Percentiles rank a stretch among this genome's conserved stretches.
Evolutionary conservation across 2,888 invertebrate species (phyloP).

Genomic region (Parnassius glacialis): DNA sequence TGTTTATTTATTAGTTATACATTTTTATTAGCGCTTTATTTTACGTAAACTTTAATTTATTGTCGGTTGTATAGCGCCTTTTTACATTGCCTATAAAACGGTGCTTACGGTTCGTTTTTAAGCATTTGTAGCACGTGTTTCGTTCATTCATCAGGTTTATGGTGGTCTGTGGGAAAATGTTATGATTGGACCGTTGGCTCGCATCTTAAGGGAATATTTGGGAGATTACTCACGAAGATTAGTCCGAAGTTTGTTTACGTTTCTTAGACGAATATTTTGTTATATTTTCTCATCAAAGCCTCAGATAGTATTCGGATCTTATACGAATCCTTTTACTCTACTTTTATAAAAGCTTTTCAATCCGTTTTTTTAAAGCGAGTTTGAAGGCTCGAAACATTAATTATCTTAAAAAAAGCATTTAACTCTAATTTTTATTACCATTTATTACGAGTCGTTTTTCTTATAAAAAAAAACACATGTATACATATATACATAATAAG

Average conservation of each 20-base stretch:
- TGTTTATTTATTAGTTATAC: constrained; percentile 82
- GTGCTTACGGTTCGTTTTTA: constrained; percentile 75
- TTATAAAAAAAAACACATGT: too few relatives aligned
- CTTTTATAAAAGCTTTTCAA: too few relatives aligned
- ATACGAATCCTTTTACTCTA: too few relatives aligned
- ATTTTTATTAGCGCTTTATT: constrained; percentile 80
- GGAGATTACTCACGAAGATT: constrained; percentile 36
- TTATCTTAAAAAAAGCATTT: too few relatives aligned
- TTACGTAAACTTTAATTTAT: constrained; percentile 80
- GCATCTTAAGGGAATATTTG: constrained; percentile 40
- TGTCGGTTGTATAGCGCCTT: constrained; percentile 74
- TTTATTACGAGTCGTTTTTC: too few relatives aligned
- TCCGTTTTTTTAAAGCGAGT: too few relatives aligned
- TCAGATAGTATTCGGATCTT: neutral
- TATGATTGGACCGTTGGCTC: constrained; percentile 59
- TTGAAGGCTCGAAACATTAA: too few relatives aligned
- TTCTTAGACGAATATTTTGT: constrained; percentile 29
- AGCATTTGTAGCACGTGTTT: constrained; percentile 80
- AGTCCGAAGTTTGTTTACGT: constrained; percentile 39
- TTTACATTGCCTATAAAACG: constrained; percentile 81
- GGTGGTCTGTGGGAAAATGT: constrained; percentile 76
- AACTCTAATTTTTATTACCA: too few relatives aligned
- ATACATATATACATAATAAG: too few relatives aligned
- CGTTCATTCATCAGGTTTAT: constrained; percentile 81
- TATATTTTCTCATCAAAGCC: constrained; percentile 31